Percentiles rank a stretch among this genome's conserved stretches.
phyloP scores from a whole-genome alignment of 2,797 vertebrate genomes.

The Microcaecilia unicolor region DNA sequence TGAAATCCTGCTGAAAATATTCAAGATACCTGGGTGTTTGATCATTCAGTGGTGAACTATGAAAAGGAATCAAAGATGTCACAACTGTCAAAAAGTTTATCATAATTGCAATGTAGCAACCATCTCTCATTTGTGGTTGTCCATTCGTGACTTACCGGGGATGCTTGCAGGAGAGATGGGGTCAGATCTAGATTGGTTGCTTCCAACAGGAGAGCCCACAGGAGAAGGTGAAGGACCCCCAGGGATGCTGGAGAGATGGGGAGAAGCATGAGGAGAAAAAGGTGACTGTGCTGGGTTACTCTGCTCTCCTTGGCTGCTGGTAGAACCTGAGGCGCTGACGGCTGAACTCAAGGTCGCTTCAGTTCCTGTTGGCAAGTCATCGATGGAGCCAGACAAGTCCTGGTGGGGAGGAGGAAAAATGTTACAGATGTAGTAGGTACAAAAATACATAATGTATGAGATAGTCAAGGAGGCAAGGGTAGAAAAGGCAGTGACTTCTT shows the following conservation, averaged over 20 bases:
- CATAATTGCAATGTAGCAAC: too few relatives aligned
- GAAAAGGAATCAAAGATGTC: too few relatives aligned
- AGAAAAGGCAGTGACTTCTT: too few relatives aligned
- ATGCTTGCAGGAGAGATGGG: conserved; percentile 84
- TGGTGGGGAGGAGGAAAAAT: conserved; percentile 32
- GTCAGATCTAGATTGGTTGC: conserved; percentile 82
- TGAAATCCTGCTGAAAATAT: too few relatives aligned
- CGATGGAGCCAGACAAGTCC: conserved; percentile 93
- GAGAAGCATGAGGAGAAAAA: conserved; percentile 87
- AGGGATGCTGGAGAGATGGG: conserved; percentile 78
- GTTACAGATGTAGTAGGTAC: too few relatives aligned
- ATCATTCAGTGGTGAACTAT: too few relatives aligned
- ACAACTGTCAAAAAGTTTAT: too few relatives aligned
- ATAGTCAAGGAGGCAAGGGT: too few relatives aligned
- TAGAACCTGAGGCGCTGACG: conserved; percentile 69
- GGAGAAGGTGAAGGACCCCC: conserved; percentile 81
- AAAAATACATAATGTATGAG: too few relatives aligned
- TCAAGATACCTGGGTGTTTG: too few relatives aligned
- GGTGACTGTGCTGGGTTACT: conserved; percentile 85
- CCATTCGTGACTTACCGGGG: conserved; percentile 59
- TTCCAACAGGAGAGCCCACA: conserved; percentile 83
- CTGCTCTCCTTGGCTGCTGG: conserved; percentile 84
- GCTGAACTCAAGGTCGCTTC: conserved; percentile 81
- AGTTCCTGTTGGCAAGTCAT: conserved; percentile 88
- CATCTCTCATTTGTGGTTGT: background rate